Base-by-base conservation (phyloP, 2,888 invertebrate genomes). In the Metacarcinus magister region DNA sequence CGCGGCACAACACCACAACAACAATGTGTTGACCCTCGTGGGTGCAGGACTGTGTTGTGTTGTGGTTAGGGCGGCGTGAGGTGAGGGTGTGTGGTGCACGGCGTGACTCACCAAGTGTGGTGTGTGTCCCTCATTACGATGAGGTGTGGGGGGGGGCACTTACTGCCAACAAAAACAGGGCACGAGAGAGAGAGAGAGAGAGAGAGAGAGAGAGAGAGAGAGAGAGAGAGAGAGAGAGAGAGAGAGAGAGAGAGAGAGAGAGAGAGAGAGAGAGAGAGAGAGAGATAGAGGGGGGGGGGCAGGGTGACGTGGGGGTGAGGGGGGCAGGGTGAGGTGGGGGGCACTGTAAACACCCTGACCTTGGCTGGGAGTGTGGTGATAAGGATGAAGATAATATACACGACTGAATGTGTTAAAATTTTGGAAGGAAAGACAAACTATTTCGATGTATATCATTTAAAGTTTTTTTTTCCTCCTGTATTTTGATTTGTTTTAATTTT, bases 171-270 rank as follows among this genome's bases (percentile, higher is more conserved):
- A 13, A 13, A 13, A 48, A 48, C 48, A 3, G 7, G 48, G 48
- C 48, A 13, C 10, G 7, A 67, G 19, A 19, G 19, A 67, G 19
- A n/a, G 19, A 67, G 67, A 19, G 67, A 67, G n/a, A n/a, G 67
- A n/a, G n/a, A 67, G 67, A n/a, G 67, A 67, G n/a, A n/a, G 67
- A n/a, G n/a, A 67, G 67, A 67, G 67, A 67, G 67, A 67, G 67
- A n/a, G n/a, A n/a, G 67, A n/a, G 67, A 67, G n/a, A n/a, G 67
- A n/a, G n/a, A n/a, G 67, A n/a, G 67, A 67, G 67, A 67, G 67
- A n/a, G n/a, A 67, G 67, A n/a, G 67, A 67, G n/a, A n/a, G 67
- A n/a, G n/a, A 67, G 67, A n/a, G 67, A 67, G 67, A n/a, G 67
- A n/a, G n/a, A 67, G 67, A 67, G 67, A 67, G 67, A 67, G 67